Percentiles rank a stretch among this genome's conserved stretches.
phyloP scores from a whole-genome alignment of 2,797 vertebrate species.

The Scolopax rusticola region DNA sequence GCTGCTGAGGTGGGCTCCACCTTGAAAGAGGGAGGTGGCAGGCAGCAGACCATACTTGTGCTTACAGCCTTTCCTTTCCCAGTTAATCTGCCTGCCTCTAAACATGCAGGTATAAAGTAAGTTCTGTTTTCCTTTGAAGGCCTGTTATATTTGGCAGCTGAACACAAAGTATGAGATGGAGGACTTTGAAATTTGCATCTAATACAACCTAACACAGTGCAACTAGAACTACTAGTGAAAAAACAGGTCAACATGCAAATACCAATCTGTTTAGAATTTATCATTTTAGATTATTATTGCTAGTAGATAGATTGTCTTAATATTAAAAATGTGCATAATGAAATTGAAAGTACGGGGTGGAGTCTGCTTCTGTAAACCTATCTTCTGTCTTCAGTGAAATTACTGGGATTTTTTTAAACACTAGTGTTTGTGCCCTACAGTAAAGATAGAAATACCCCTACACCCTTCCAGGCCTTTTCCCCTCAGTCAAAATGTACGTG shows the following conservation, averaged over 20 bases:
- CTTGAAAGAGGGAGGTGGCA: background rate
- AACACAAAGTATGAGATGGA: background rate
- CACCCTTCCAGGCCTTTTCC: background rate
- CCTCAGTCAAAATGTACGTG: background rate
- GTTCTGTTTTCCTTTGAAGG: background rate
- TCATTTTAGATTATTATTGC: background rate
- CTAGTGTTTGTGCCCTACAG: background rate
- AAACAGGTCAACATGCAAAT: background rate
- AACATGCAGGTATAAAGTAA: background rate
- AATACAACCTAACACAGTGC: background rate
- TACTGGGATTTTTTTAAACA: accelerated
- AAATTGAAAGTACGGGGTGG: background rate
- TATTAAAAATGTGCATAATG: background rate
- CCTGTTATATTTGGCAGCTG: background rate
- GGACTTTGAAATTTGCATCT: background rate
- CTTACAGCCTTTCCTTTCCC: accelerated
- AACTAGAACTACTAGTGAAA: background rate
- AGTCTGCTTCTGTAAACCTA: background rate
- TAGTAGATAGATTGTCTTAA: background rate
- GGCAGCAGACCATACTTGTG: background rate
- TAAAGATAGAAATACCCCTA: background rate
- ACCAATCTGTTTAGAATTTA: background rate
- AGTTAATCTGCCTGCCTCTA: background rate
- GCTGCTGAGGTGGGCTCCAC: background rate
- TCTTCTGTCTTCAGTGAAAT: background rate